Percentiles rank a stretch among this genome's conserved stretches.
Conservation (phyloP, 2,113 vertebrate species). For the Genyomyrus donnyi region DNA sequence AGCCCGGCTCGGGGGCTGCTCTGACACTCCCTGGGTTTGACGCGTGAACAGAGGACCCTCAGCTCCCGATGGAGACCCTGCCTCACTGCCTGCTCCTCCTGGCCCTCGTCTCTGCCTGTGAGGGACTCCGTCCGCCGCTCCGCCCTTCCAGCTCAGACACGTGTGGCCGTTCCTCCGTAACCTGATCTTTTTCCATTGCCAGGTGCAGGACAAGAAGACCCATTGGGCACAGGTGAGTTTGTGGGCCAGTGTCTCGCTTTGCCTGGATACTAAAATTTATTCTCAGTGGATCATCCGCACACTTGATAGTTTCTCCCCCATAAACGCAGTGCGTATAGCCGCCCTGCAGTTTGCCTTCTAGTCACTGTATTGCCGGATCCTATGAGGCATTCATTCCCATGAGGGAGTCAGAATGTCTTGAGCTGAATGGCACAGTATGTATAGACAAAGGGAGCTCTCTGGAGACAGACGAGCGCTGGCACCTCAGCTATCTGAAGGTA, state of each 20-base stretch:
- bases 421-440: not conserved
- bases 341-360: not conserved
- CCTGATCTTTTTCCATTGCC: not conserved
- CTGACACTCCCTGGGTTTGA: not conserved
- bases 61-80: not conserved
- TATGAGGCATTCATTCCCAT: not conserved
- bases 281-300: too few species aligned
- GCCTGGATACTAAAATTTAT: too few species aligned
- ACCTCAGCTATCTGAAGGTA: not conserved
- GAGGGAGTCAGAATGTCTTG: not conserved
- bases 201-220: not conserved
- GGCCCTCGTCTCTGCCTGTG: not conserved
- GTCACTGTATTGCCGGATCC: not conserved
- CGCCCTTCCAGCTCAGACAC: not conserved
- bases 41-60: not conserved
- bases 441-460: not conserved
- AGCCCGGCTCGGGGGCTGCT: not conserved
- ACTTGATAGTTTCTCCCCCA: too few species aligned
- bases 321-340: not conserved
- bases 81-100: not conserved
- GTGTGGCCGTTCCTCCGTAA: not conserved
- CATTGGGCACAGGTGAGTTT: not conserved
- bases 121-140: not conserved
- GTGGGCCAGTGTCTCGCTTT: not conserved
- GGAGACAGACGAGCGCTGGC: not conserved